These are phyloP conservation scores for Hippocampus guttulatus DNA, from an alignment of 2,113 vertebrate genomes.

Conservation along the genomic window DNA sequence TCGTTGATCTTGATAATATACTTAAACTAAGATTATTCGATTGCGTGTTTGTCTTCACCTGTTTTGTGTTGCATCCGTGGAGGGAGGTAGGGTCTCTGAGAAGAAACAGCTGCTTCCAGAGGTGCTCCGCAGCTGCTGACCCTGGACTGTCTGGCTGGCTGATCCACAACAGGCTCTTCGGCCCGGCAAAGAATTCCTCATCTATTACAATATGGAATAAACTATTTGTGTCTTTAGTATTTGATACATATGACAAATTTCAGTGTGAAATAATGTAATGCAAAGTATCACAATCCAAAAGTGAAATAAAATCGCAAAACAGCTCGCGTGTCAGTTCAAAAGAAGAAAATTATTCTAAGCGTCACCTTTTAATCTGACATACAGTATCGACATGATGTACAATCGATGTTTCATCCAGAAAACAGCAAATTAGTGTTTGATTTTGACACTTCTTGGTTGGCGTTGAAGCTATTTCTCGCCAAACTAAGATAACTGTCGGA, in stretches of 20 bases:
- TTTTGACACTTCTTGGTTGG: background rate
- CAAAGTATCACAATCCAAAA: too few species aligned
- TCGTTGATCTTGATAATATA: background rate
- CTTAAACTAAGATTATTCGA: background rate
- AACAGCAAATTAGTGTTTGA: too few species aligned
- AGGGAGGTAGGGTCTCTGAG: constrained; percentile 21
- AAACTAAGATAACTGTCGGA: too few species aligned
- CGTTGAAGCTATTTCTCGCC: too few species aligned
- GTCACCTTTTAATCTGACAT: too few species aligned
- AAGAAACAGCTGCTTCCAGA: constrained; percentile 50
- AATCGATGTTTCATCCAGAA: too few species aligned
- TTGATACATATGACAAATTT: too few species aligned
- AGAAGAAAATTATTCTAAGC: too few species aligned
- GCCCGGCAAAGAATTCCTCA: constrained; percentile 14
- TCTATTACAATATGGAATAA: constrained; percentile 11
- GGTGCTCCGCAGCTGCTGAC: constrained; percentile 22
- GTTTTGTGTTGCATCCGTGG: background rate
- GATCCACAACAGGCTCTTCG: constrained; percentile 22
- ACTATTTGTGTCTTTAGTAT: background rate
- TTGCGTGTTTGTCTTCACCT: background rate
- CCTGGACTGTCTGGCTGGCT: constrained; percentile 31
- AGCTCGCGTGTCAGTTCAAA: too few species aligned
- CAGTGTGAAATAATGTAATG: too few species aligned
- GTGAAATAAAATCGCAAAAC: too few species aligned
- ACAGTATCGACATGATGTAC: too few species aligned